These are phyloP conservation scores for Ammodytes marinus DNA, from an alignment of 2,113 vertebrate genomes.

Conservation along the genomic window DNA sequence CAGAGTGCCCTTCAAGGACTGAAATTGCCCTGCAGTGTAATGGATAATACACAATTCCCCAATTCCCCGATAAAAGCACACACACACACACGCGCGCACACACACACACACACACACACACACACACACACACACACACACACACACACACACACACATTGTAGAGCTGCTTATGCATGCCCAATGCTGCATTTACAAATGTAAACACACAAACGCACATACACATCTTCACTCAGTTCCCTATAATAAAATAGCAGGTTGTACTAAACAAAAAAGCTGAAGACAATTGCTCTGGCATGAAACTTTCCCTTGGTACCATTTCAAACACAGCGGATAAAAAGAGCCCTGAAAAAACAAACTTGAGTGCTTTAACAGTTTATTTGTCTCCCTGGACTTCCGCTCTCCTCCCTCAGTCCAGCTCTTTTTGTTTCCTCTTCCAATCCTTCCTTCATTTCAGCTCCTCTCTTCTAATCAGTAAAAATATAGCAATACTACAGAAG, in stretches of 20 bases:
- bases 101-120: too few species aligned
- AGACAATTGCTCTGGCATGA: slow-evolving; percentile 56
- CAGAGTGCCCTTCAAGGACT: slow-evolving; percentile 66
- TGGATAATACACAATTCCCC: slow-evolving; percentile 66
- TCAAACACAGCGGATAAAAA: slow-evolving; percentile 37
- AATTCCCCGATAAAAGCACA: slow-evolving; percentile 43
- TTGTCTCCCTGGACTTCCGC: slow-evolving; percentile 51
- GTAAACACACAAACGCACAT: slow-evolving; percentile 6
- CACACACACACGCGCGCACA: background rate
- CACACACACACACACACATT: slow-evolving; percentile 29
- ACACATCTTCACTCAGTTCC: slow-evolving; percentile 9
- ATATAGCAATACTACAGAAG: slow-evolving; percentile 63
- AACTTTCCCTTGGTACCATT: slow-evolving; percentile 53
- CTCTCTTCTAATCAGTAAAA: slow-evolving; percentile 60
- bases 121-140: slow-evolving; percentile 5
- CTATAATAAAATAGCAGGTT: slow-evolving; percentile 57
- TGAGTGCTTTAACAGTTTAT: slow-evolving; percentile 54
- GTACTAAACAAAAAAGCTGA: slow-evolving; percentile 47
- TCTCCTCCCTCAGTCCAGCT: slow-evolving; percentile 44
- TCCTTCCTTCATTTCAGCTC: slow-evolving; percentile 55
- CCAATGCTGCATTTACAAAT: slow-evolving; percentile 12
- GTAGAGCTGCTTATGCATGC: slow-evolving; percentile 13
- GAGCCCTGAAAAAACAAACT: slow-evolving; percentile 24
- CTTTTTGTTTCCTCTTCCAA: slow-evolving; percentile 52
- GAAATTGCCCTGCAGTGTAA: slow-evolving; percentile 62